These are phyloP conservation scores for Allophyes oxyacanthae DNA, from an alignment of 2,888 invertebrate species.

Conservation along the genomic window DNA sequence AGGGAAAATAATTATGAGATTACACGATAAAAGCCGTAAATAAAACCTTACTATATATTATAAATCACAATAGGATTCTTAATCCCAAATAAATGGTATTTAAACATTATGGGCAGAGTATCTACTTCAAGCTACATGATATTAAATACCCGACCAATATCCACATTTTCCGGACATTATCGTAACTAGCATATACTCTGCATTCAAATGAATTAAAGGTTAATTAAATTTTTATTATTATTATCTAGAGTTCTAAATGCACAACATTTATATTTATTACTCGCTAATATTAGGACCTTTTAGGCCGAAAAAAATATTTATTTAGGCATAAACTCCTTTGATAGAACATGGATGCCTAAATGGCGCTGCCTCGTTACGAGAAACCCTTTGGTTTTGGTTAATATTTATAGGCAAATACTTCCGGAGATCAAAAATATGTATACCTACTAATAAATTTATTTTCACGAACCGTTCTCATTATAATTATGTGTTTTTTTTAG, in stretches of 20 bases:
- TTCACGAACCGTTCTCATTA: background rate
- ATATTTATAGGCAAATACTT: conserved; percentile 1
- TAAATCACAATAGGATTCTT: conserved; percentile 50
- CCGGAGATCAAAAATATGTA: background rate
- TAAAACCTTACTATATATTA: conserved; percentile 17
- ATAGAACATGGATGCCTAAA: background rate
- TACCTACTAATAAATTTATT: background rate
- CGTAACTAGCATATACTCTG: conserved; percentile 6
- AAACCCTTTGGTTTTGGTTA: no score
- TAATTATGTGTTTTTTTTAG: no score
- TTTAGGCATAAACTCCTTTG: no score
- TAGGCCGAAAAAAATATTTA: conserved; percentile 19
- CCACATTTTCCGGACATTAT: background rate
- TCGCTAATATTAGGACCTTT: conserved; percentile 11
- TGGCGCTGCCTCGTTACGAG: no score
- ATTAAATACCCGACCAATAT: background rate
- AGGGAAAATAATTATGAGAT: no score
- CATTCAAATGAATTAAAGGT: background rate
- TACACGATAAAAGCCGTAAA: conserved; percentile 36
- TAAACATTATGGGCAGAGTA: conserved; percentile 13
- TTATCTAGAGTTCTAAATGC: conserved; percentile 23
- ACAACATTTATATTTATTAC: conserved; percentile 4
- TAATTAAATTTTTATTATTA: no score
- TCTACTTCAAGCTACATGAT: background rate
- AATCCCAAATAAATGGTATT: conserved; percentile 42